Percentiles rank a stretch among this genome's conserved stretches.
Evolutionary conservation across 2,113 vertebrate species (phyloP).

Genomic region (Chunga burmeisteri): DNA sequence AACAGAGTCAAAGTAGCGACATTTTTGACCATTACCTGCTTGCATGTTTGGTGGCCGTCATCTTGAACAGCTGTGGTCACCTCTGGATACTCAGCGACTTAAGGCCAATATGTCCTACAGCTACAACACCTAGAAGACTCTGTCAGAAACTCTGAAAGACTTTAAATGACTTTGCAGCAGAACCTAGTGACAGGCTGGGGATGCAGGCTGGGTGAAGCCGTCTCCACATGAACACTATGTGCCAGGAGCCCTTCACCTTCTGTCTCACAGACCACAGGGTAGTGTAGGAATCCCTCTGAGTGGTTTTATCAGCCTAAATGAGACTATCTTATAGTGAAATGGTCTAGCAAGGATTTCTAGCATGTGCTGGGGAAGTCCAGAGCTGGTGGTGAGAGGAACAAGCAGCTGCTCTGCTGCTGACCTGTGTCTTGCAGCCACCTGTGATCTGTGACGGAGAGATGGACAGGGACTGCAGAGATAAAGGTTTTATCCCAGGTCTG

Average conservation of each 20-base stretch:
- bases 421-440: not conserved
- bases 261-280: rapidly evolving
- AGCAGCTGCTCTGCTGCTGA: not conserved
- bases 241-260: not conserved
- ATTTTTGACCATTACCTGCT: not conserved
- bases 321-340: not conserved
- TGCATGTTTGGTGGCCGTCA: rapidly evolving
- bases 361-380: not conserved
- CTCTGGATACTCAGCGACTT: not conserved
- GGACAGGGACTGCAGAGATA: not conserved
- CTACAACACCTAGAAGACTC: not conserved
- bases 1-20: not conserved
- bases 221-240: not conserved
- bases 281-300: not conserved
- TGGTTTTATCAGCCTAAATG: not conserved
- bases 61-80: not conserved
- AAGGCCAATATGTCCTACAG: not conserved
- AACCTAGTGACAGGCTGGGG: not conserved
- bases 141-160: not conserved
- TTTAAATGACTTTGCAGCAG: not conserved
- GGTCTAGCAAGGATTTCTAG: not conserved
- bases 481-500: not conserved
- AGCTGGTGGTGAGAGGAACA: not conserved
- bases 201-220: not conserved
- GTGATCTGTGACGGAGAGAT: rapidly evolving